Percentiles rank a stretch among this genome's conserved stretches.
Conservation (phyloP, 1,140 invertebrate genomes). For the Caenorhabditis briggsae region DNA sequence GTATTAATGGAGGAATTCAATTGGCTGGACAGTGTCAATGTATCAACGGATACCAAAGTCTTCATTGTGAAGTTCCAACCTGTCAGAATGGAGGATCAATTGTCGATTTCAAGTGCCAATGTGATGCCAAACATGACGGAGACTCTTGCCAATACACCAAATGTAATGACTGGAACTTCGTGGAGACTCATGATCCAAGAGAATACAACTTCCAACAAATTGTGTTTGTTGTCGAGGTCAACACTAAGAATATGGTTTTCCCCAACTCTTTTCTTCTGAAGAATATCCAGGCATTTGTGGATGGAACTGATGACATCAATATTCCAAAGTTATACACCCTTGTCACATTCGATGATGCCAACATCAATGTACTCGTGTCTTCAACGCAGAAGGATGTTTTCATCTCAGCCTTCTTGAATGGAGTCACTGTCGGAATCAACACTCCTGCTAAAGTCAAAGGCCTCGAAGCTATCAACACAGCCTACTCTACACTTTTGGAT, state of each 20-base stretch:
- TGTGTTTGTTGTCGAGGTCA: slow-evolving; percentile 41
- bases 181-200: slow-evolving; percentile 54
- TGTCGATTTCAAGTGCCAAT: slow-evolving; percentile 4
- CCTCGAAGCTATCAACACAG: slow-evolving; percentile 27
- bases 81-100: slow-evolving; percentile 45
- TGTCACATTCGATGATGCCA: slow-evolving; percentile 42
- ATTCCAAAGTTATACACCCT: slow-evolving; percentile 50
- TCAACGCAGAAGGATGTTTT: slow-evolving; percentile 29
- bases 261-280: background rate
- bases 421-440: background rate
- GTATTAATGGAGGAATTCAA: slow-evolving; percentile 45
- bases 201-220: slow-evolving; percentile 53
- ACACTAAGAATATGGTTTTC: slow-evolving; percentile 17
- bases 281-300: slow-evolving; percentile 20
- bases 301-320: slow-evolving; percentile 6
- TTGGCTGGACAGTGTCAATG: slow-evolving; percentile 36
- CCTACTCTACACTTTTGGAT: slow-evolving; percentile 2
- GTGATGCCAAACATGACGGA: slow-evolving; percentile 29
- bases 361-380: slow-evolving; percentile 18
- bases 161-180: slow-evolving; percentile 55
- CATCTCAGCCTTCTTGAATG: background rate
- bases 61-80: slow-evolving; percentile 34
- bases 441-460: background rate
- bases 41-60: slow-evolving; percentile 14
- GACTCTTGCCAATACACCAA: slow-evolving; percentile 29